Evolutionary conservation across 2,113 vertebrate species (phyloP).

Genomic region (Isichthys henryi): DNA sequence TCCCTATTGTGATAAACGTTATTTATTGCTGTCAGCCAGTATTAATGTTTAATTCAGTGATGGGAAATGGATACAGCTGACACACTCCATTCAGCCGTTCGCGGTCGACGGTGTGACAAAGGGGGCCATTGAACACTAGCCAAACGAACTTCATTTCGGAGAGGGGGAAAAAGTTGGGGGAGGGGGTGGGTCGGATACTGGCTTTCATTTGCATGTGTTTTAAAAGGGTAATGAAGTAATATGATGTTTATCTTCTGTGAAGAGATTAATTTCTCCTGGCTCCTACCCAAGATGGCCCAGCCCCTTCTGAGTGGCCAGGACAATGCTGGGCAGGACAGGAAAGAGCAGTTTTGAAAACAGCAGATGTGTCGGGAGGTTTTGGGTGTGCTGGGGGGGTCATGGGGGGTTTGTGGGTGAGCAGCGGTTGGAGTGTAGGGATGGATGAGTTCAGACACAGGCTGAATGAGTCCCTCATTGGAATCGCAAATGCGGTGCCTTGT

Average conservation of each 20-base stretch:
- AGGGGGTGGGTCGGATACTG: conserved; percentile 72
- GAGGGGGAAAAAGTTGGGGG: conserved; percentile 49
- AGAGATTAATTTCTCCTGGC: conserved; percentile 90
- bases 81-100: conserved; percentile 68
- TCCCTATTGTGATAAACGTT: conserved; percentile 95
- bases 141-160: conserved; percentile 78
- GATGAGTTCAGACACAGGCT: conserved; percentile 28
- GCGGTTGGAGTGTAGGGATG: conserved; percentile 13
- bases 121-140: conserved; percentile 68
- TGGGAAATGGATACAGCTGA: conserved; percentile 72
- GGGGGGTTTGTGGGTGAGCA: not conserved
- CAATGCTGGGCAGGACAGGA: conserved; percentile 63
- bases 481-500: conserved; percentile 64
- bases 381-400: conserved; percentile 34
- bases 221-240: conserved; percentile 99
- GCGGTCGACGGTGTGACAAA: conserved; percentile 75
- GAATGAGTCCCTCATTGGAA: conserved; percentile 87
- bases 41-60: conserved; percentile 94
- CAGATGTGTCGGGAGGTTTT: conserved; percentile 49
- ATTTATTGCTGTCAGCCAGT: conserved; percentile 96
- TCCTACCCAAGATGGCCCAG: conserved; percentile 63
- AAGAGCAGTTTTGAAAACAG: conserved; percentile 42
- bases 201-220: conserved; percentile 94
- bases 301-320: conserved; percentile 64
- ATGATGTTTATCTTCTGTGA: conserved; percentile 96